Base-by-base conservation (phyloP, 2,797 vertebrate species). In the Mallotus villosus region DNA sequence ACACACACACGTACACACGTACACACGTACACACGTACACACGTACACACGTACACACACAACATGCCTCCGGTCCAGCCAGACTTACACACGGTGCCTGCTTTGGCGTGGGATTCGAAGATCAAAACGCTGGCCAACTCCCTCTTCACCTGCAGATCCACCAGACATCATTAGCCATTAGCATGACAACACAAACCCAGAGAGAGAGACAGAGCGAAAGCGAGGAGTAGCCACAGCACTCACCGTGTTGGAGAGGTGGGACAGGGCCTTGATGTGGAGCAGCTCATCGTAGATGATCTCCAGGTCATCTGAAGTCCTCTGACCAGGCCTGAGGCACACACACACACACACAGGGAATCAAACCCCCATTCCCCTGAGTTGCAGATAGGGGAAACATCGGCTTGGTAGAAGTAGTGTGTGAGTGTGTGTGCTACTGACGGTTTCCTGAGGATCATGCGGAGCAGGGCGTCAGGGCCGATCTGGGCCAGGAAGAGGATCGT, bases 201-300 rank as follows among this genome's bases (percentile, higher is more conserved):
- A 51, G 14, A 19, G 14, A 51, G 14, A 51, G 49, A 19, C 3
- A 34, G 16, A 68, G 34, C 24, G 46, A 5, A 1, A 41, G n/a
- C 0, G 24, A 58, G 19, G 8, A 53, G 16, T n/a, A 78, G 78
- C 41, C 41, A 12, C 41, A 46, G 41, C 41, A 90, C 92, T 95
- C 90, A 98, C 97, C 79, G 97, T 98, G 84, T 96, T 98, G 82
- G 97, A 98, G 85, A 99, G 95, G 85, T 98, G 95, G 83, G 96
- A 95, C 91, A 99, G 96, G 87, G 97, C 97, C 89, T 99, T 99
- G 90, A 99, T 98, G 91, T 99, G 97, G 86, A 99, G 94, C 86
- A 99, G 91, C 88, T 99, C 97, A 85, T 99, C 97, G 71, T 97
- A 97, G 90, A 98, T 97, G 86, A 99, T 98, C 92, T 99, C 97